Evolutionary conservation across 2,113 vertebrate genomes (phyloP), one percentile per base, ranked within the genome.

Genomic region (Alexandromys fortis): DNA sequence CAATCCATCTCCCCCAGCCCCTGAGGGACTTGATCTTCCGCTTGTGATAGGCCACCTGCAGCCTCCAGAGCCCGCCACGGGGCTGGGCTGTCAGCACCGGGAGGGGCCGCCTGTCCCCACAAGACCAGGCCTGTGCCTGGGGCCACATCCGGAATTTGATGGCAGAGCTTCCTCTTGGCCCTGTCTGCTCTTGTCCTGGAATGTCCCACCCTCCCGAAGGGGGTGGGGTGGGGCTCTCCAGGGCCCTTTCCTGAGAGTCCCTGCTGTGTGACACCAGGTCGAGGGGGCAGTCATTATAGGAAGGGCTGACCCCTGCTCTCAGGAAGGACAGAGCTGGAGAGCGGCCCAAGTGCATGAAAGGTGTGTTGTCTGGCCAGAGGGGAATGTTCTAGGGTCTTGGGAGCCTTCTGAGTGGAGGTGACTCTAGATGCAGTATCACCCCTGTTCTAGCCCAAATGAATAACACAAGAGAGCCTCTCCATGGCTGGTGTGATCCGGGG

Each of bases 21-120:
- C 10, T 7, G n/a, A 3, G 45, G 65, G 90, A 86, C 93, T 49
- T 67, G 92, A 47, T 94, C 88, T 93, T 95, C 95, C 19, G 3
- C 88, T 89, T 52, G 75, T 0, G 47, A 96, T 13, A 89, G 94
- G 95, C 97, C 97, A 95, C 96, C 96, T 97, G 97, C 96, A 90
- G 67, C 82, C 90, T 7, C 12, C 49, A 85, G 89, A 97, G 85
- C 91, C 63, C 0, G 45, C 95, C 90, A 47, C 0, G 0, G 91
- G 91, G 63, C 85, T 4, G 33, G 68, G 96, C 81, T 97, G 96
- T 97, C 94, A 95, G 96, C 90, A 26, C n/a, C 38, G 1, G 95
- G 94, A 95, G 93, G 77, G 96, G 83, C 89, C 0, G 19, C 94
- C 86, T 42, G 70, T 92, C 95, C 94, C 86, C 75, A 1, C 97